These are phyloP conservation scores for Coelinius sp. DNA, from an alignment of 2,888 invertebrate genomes.

Conservation along the genomic window DNA sequence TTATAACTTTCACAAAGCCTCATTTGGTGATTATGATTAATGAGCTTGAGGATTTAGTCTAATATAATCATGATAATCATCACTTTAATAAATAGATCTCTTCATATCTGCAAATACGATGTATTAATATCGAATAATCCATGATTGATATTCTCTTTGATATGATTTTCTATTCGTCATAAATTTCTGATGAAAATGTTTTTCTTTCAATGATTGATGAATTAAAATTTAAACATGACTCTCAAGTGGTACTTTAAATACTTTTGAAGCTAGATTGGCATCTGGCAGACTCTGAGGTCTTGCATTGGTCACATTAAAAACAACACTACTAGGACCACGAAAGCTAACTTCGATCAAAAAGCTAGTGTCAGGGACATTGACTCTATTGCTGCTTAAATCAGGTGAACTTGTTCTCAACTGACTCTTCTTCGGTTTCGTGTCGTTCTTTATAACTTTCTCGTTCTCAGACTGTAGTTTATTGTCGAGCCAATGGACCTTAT, in stretches of 20 bases:
- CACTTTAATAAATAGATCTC: conserved; percentile 28
- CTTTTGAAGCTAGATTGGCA: conserved; percentile 69
- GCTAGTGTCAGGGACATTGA: conserved; percentile 63
- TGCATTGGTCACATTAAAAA: conserved; percentile 72
- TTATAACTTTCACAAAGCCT: conserved; percentile 3
- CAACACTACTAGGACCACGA: conserved; percentile 72
- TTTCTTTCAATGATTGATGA: neutral
- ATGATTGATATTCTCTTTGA: conserved; percentile 47
- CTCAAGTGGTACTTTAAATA: conserved; percentile 75
- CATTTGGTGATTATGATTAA: conserved; percentile 1
- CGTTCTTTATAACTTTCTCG: conserved; percentile 70
- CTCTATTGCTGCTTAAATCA: conserved; percentile 72
- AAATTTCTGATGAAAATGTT: neutral
- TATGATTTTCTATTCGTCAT: too few species aligned
- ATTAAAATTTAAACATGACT: conserved; percentile 72
- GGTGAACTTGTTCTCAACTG: conserved; percentile 76
- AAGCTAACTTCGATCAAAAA: conserved; percentile 73
- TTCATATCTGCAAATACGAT: neutral
- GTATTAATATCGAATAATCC: neutral
- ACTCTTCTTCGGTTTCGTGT: conserved; percentile 73
- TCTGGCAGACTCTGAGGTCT: conserved; percentile 74
- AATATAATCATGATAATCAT: neutral
- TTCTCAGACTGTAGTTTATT: conserved; percentile 73
- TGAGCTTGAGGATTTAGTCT: neutral
- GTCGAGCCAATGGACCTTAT: conserved; percentile 76